Evolutionary conservation across 2,797 vertebrate species (phyloP), one percentile per base, ranked within the genome.

Genomic region (Phataginus tricuspis): DNA sequence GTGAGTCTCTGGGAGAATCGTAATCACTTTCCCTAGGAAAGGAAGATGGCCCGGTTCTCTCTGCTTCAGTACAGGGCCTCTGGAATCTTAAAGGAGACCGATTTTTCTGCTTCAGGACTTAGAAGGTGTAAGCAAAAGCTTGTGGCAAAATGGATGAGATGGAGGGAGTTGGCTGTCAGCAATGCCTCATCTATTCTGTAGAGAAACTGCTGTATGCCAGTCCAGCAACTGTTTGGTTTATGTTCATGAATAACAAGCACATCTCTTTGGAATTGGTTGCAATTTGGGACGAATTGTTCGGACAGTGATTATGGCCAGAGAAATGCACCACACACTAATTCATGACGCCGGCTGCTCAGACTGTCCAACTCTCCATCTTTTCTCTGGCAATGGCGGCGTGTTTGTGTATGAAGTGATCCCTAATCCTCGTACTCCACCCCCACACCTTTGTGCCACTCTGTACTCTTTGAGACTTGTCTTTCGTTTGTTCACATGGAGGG

Each of bases 231-330:
- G n/a, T 80, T 83, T 86, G 84, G 92, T 78, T 87, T 82, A 31
- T 77, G 53, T 71, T 91, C 66, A 55, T 86, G 78, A 95, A 31
- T 95, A 83, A 63, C 75, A 87, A 89, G 42, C 39, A 45, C 49
- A 53, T 83, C 51, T 94, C 96, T 95, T 96, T 95, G 94, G 69
- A 95, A 97, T 42, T 89, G 74, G 78, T 83, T 89, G 64, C 82
- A 89, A 89, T 90, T 96, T 92, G 88, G 82, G 21, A 96, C 80
- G 64, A 96, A 83, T 53, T 86, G 63, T 95, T 94, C 77, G 79
- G 77, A 95, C 19, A 83, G 78, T 89, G 86, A 89, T 96, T 92
- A 63, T 53, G 89, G 94, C 51, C 86, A 94, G 25, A 96, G 92
- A 95, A 85, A 86, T 25, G 86, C 59, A 63, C 34, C 88, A 64